A percentile compares a stretch with the other conserved stretches of the same genome.
phyloP scores from a whole-genome alignment of 2,888 invertebrate species.

The Drosophila seclusa region DNA sequence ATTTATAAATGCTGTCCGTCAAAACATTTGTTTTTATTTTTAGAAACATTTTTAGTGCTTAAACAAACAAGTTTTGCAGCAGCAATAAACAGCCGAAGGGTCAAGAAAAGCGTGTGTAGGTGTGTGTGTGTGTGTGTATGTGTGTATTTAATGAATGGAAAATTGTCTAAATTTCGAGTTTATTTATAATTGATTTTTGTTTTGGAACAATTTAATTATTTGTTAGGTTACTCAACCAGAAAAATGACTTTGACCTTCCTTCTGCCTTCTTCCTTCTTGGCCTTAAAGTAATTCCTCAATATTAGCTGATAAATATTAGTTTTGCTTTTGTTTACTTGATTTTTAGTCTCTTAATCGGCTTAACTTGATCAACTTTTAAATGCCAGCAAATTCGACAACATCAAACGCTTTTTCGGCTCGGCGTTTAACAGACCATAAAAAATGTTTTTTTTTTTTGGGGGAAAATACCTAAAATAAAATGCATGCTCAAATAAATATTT shows the following conservation, averaged over 20 bases:
- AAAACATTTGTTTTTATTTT: constrained; percentile 16
- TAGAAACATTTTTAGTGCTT: constrained; percentile 8
- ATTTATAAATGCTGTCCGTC: constrained; percentile 39
- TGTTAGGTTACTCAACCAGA: not conserved
- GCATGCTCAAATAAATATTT: constrained; percentile 58
- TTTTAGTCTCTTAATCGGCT: not conserved
- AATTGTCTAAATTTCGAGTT: not conserved
- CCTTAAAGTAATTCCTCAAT: not conserved
- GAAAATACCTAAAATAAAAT: constrained; percentile 31
- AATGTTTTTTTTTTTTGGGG: not conserved
- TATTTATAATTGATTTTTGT: not conserved
- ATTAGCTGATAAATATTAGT: constrained; percentile 3
- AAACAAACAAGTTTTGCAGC: constrained; percentile 14
- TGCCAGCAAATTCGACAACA: constrained; percentile 6
- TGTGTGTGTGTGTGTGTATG: not conserved
- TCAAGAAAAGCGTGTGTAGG: not conserved
- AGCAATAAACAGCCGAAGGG: constrained; percentile 18
- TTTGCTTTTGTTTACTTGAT: not conserved
- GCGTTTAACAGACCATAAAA: constrained; percentile 1
- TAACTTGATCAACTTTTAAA: not conserved
- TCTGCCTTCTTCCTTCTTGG: no score
- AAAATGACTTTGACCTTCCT: not conserved
- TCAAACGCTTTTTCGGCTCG: not conserved
- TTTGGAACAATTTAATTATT: not conserved
- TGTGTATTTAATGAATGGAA: constrained; percentile 10